phyloP scores from a whole-genome alignment of 2,888 invertebrate genomes.

The Lutraria lutraria region DNA sequence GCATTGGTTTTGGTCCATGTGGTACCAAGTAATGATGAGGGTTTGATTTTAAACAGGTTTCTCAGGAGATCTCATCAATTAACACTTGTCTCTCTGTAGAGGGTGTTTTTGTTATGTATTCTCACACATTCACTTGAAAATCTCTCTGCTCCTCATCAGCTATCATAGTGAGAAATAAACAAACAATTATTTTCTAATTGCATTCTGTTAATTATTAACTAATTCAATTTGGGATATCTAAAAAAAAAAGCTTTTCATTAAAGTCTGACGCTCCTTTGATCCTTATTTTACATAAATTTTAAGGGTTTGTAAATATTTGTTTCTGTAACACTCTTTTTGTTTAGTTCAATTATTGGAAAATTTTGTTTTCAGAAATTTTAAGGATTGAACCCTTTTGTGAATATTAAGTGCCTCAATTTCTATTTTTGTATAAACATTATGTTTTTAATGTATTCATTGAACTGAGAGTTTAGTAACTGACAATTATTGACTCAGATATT shows the following conservation, averaged over 20 bases:
- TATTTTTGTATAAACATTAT: too few species aligned
- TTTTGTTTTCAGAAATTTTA: too few species aligned
- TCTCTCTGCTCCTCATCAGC: neutral
- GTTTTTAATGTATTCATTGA: too few species aligned
- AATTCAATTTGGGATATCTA: neutral
- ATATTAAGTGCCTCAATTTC: too few species aligned
- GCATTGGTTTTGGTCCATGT: neutral
- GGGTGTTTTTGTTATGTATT: conserved; percentile 1
- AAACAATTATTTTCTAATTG: conserved; percentile 10
- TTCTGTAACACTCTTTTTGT: neutral
- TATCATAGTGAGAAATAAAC: neutral
- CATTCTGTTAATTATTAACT: neutral
- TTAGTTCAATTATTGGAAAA: too few species aligned
- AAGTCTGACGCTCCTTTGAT: neutral
- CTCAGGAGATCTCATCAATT: neutral
- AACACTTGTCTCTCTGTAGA: neutral
- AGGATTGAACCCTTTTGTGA: too few species aligned
- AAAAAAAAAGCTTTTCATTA: neutral
- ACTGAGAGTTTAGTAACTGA: too few species aligned
- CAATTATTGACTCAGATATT: too few species aligned
- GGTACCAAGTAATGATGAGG: neutral
- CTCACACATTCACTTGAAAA: neutral
- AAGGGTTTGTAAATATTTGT: conserved; percentile 1
- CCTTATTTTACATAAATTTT: neutral
- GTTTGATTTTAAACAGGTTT: neutral